Evolutionary conservation across 2,888 invertebrate species (phyloP), one percentile per base, ranked within the genome.

Genomic region (Panopea generosa): DNA sequence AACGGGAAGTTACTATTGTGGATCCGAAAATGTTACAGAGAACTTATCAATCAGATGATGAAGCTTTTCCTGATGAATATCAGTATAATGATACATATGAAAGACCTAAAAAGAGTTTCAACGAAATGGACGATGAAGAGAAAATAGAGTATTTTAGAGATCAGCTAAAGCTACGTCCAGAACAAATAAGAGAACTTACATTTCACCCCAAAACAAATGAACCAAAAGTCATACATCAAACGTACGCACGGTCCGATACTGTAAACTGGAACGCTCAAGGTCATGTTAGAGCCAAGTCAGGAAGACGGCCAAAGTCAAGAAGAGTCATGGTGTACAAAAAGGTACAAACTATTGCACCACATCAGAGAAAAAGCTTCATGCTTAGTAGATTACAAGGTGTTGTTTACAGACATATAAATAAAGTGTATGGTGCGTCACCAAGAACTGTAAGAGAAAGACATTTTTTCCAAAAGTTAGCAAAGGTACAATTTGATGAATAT

Each of bases 401-500:
- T 18, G 70, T 81, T 14, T 88, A 84, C 61, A 68, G 79, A 56
- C 84, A 87, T 59, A 85, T 88, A 24, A 81, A 84, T n/a, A 76
- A 81, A 33, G 84, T 85, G 7, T 88, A 88, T 59, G 86, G 84
- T 9, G 40, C 40, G 22, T 74, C 77, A 2, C 80, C 78, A 2
- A 65, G 78, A 3, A 67, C 75, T 20, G 72, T 74, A 26, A 73
- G 87, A 52, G 86, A 86, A 68, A 80, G 83, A 63, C 77, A 77
- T 22, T 86, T 88, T 55, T 80, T 85, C 47, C 73, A 87, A 50
- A 86, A 83, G 79, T 53, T 88, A 47, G 76, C 84, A 20, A 71
- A 83, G 20, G 77, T 83, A 24, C 86, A 88, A 53, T 47, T 83
- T 27, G 66, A 82, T 9, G 82, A 86, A 59, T 78, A 78, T 52